These are phyloP conservation scores for Drosophila vallismaia DNA, from an alignment of 2,888 invertebrate genomes.

Conservation along the genomic window DNA sequence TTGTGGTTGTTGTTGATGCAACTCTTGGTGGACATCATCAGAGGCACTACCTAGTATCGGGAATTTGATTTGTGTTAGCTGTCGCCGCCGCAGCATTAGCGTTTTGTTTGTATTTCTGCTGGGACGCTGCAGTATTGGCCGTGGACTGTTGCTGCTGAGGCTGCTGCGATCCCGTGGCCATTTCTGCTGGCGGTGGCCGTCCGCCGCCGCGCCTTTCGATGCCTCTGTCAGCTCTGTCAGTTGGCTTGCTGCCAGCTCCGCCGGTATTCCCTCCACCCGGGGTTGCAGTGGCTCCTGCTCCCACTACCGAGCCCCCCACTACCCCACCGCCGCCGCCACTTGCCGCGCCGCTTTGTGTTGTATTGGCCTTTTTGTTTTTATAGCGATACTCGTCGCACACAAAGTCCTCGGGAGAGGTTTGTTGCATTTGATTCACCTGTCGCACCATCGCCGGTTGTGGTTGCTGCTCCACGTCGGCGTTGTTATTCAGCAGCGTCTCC, in stretches of 20 bases:
- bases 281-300: conserved; percentile 55
- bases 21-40: conserved; percentile 43
- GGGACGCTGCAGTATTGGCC: conserved; percentile 46
- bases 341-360: conserved; percentile 71
- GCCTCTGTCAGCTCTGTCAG: conserved; percentile 74
- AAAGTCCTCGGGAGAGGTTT: conserved; percentile 83
- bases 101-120: conserved; percentile 81
- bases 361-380: conserved; percentile 72
- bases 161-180: conserved; percentile 74
- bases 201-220: conserved; percentile 78
- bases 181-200: conserved; percentile 79
- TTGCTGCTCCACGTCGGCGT: conserved; percentile 75
- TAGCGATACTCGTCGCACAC: conserved; percentile 82
- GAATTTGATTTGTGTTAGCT: conserved; percentile 83
- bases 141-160: conserved; percentile 48
- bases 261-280: conserved; percentile 52
- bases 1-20: conserved; percentile 54
- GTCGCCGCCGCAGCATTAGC: conserved; percentile 76
- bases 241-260: conserved; percentile 72
- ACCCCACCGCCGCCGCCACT: conserved; percentile 58
- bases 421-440: conserved; percentile 83
- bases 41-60: conserved; percentile 84
- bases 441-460: conserved; percentile 63
- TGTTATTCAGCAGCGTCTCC: conserved; percentile 82
- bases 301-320: conserved; percentile 56